These are phyloP conservation scores for Rhopalosiphum nymphaeae DNA, from an alignment of 2,888 invertebrate genomes.

Conservation along the genomic window DNA sequence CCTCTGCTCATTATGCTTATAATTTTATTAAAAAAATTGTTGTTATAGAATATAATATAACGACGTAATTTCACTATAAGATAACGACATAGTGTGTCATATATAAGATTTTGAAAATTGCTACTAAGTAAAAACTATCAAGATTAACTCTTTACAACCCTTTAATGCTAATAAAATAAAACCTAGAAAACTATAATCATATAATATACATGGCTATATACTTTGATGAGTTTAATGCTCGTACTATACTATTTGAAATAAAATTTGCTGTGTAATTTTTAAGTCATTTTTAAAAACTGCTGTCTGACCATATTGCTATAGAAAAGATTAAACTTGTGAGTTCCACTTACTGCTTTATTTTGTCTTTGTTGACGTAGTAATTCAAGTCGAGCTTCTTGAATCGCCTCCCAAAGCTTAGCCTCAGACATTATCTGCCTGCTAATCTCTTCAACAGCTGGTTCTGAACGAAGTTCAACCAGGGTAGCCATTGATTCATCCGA, in stretches of 20 bases:
- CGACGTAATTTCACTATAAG: background rate
- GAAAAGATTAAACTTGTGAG: background rate
- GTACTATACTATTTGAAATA: background rate
- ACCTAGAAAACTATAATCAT: background rate
- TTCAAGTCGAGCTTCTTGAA: constrained; percentile 83
- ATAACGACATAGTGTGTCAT: background rate
- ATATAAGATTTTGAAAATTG: background rate
- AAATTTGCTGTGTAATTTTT: background rate
- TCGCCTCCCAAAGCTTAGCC: constrained; percentile 84
- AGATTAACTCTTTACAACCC: background rate
- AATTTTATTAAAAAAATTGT: background rate
- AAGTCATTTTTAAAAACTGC: background rate
- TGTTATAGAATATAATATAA: background rate
- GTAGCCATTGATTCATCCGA: constrained; percentile 79
- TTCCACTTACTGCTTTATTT: constrained; percentile 57
- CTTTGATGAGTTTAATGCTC: background rate
- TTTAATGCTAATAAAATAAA: background rate
- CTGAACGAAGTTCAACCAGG: constrained; percentile 78
- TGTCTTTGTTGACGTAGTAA: constrained; percentile 72
- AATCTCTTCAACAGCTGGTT: constrained; percentile 80
- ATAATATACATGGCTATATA: background rate
- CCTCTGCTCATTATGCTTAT: no score
- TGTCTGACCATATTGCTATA: background rate
- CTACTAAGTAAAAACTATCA: background rate
- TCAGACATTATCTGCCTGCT: constrained; percentile 84